Evolutionary conservation across 2,113 vertebrate genomes (phyloP).

Genomic region (Andinoacara biseriatus): DNA sequence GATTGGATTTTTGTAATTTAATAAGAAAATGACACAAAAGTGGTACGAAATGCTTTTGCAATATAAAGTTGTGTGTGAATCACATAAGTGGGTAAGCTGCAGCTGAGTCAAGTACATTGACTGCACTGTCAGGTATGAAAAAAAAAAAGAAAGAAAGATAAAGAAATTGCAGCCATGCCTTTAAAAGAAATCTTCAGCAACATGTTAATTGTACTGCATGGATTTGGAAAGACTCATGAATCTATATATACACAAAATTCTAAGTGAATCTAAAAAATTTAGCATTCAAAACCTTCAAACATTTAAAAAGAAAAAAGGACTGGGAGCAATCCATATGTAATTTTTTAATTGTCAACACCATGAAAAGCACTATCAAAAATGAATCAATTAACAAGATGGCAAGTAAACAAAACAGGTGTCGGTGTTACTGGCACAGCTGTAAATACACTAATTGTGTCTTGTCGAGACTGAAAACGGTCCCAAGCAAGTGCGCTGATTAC

Average conservation of each 20-base stretch:
- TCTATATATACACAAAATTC: neutral
- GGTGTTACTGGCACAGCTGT: neutral
- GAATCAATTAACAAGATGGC: neutral
- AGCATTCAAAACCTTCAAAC: no score
- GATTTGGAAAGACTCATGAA: neutral
- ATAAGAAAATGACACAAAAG: slow-evolving; percentile 16
- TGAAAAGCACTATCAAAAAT: no score
- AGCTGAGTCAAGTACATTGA: neutral
- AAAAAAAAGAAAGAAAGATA: neutral
- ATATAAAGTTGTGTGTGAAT: slow-evolving; percentile 13
- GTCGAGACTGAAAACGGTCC: neutral
- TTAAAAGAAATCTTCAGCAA: neutral
- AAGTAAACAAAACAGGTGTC: neutral
- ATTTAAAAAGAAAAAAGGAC: no score
- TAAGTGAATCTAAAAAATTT: no score
- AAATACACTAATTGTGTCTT: neutral
- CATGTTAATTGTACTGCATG: neutral
- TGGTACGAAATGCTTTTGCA: slow-evolving; percentile 18
- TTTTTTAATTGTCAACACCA: no score
- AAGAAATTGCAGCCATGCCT: neutral
- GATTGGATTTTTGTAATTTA: slow-evolving; percentile 21
- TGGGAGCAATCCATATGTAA: no score
- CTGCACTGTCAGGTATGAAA: neutral
- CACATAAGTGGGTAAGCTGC: slow-evolving; percentile 12
- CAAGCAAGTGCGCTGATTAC: neutral